phyloP scores from a whole-genome alignment of 2,797 vertebrate genomes.

The Falco berigora region DNA sequence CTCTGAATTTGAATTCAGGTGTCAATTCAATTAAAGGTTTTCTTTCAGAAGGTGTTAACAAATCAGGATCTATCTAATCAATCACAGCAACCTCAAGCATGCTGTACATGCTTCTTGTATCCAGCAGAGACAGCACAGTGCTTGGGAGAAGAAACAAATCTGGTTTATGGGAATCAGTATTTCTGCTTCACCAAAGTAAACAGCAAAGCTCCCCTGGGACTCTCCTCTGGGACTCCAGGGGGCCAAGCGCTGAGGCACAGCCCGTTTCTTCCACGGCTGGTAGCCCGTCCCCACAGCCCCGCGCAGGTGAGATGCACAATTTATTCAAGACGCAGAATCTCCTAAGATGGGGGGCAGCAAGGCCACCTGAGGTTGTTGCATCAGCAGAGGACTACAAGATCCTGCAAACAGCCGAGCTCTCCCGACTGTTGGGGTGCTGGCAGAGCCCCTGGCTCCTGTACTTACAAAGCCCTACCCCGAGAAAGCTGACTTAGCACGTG shows the following conservation, averaged over 20 bases:
- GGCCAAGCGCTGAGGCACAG: neutral
- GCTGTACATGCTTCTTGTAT: neutral
- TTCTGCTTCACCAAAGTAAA: neutral
- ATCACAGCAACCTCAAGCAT: neutral
- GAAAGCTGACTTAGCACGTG: neutral
- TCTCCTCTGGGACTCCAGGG: neutral
- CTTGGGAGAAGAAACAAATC: neutral
- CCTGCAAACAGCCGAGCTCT: neutral
- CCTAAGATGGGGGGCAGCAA: neutral
- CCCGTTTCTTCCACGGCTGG: rapidly evolving
- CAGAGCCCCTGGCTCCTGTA: neutral
- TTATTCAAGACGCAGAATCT: neutral
- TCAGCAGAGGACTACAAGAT: neutral
- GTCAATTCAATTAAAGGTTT: neutral
- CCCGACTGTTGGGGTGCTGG: rapidly evolving
- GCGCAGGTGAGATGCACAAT: rapidly evolving
- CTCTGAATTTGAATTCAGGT: neutral
- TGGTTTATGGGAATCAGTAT: neutral
- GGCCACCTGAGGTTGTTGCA: rapidly evolving
- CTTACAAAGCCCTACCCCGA: neutral
- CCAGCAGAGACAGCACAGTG: neutral
- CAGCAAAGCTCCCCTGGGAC: neutral
- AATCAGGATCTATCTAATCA: neutral
- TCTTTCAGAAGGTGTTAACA: neutral
- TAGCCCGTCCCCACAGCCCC: neutral